phyloP scores from a whole-genome alignment of 2,113 vertebrate species.

The Eulemur macaco region DNA sequence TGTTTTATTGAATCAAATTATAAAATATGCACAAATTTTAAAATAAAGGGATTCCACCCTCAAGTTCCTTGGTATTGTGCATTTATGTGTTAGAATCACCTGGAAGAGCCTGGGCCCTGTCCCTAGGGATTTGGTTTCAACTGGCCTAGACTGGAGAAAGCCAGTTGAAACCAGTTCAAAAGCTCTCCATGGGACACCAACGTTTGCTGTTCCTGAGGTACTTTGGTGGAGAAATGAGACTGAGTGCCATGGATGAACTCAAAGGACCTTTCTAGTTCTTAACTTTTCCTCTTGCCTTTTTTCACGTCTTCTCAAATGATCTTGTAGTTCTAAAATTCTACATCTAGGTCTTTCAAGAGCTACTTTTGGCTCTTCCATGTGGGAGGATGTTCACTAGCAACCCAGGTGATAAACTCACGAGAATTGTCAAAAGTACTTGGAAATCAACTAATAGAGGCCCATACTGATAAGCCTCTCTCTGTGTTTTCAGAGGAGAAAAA shows the following conservation, averaged over 20 bases:
- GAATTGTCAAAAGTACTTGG: not conserved
- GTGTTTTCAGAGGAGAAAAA: constrained; percentile 23
- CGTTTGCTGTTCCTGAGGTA: not conserved
- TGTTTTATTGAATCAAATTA: not conserved
- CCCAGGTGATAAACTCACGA: not conserved
- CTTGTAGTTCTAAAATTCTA: not conserved
- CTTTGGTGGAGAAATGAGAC: not conserved
- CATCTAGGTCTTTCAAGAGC: not conserved
- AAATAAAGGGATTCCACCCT: not conserved
- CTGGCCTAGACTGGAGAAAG: not conserved
- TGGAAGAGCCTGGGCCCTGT: not conserved
- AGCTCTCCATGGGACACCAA: not conserved
- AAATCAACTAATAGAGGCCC: not conserved
- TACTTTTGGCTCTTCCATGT: not conserved
- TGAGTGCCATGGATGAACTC: not conserved
- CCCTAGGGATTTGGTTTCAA: not conserved
- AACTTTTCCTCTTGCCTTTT: not conserved
- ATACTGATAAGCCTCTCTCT: not conserved
- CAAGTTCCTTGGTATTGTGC: not conserved
- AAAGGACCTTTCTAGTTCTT: not conserved
- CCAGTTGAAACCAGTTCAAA: not conserved
- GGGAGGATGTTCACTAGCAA: not conserved
- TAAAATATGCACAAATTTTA: not conserved
- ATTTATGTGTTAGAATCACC: not conserved
- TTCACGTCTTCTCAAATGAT: not conserved